Evolutionary conservation across 2,888 invertebrate genomes (phyloP), one percentile per base, ranked within the genome.

Genomic region (Caenorhabditis plicata): DNA sequence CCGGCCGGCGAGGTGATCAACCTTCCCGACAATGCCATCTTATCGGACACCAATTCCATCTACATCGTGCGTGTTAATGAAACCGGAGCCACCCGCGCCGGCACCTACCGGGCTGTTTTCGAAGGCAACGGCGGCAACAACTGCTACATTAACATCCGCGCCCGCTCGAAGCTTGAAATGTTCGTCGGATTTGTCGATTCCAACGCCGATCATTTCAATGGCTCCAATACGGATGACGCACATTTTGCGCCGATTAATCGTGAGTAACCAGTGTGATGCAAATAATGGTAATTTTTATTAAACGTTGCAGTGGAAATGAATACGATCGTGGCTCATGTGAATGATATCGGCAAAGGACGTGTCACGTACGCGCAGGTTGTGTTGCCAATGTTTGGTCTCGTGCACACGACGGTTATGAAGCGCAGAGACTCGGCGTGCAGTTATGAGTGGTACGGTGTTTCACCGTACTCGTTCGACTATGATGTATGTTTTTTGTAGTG

Each of bases 221-320:
- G 75, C 22, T 63, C 64, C 20, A 74, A 66, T 5, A 64, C 53
- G 9, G 75, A 75, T 45, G 54, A 64, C 20, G 70, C 71, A 15
- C 66, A 70, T 47, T 62, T 57, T 32, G 62, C 66, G 9, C 71
- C 71, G 25, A 27, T 71, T 15, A 46, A 46, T 33, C 50, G 73
- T 68, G 19, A 39, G 60, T 44, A 41, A 2, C 25, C 13, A 22
- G 15, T 26, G 17, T 9, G 36, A 33, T 23, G 23, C 15, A 11
- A 22, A 22, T 31, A 17, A 20, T 50, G 13, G 23, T 3, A 4
- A 8, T 17, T 22, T n/a, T 5, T 41, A 49, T 13, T 17, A 25
- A 2, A 22, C 17, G 11, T 43, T 63, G 39, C 47, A 65, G 65
- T 58, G 5, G 60, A 66, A 20, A 48, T 45, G 25, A 68, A 65